Conservation (phyloP, 2,113 vertebrate genomes). For the Bubalus kerabau region DNA sequence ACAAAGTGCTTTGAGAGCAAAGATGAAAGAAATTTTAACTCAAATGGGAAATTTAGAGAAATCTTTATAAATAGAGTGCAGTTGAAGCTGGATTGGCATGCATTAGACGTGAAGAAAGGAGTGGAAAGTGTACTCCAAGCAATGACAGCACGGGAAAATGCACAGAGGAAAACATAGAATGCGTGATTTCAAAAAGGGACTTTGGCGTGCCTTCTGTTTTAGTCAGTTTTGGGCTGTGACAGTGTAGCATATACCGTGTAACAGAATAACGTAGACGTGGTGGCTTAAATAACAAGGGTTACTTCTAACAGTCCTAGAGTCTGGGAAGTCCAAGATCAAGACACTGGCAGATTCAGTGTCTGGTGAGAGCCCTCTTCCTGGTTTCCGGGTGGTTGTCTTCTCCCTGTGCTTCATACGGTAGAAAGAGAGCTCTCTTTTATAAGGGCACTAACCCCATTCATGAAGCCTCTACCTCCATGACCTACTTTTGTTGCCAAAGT, state of each 20-base stretch:
- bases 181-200: neutral
- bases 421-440: neutral
- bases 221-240: neutral
- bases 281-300: neutral
- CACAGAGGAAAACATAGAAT: neutral
- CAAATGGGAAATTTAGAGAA: neutral
- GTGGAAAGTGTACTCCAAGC: neutral
- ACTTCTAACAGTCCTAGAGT: neutral
- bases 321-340: neutral
- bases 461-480: neutral
- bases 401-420: accelerated
- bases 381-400: neutral
- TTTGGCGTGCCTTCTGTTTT: neutral
- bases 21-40: neutral
- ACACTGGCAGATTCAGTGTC: neutral
- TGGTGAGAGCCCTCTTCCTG: neutral
- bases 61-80: neutral
- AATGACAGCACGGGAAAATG: neutral
- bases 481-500: neutral
- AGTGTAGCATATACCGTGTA: neutral
- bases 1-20: neutral
- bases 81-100: neutral
- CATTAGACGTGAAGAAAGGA: neutral
- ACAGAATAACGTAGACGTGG: neutral
- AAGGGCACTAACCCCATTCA: neutral